Evolutionary conservation across 2,113 vertebrate genomes (phyloP).

Genomic region (Hippocampus guttulatus): DNA sequence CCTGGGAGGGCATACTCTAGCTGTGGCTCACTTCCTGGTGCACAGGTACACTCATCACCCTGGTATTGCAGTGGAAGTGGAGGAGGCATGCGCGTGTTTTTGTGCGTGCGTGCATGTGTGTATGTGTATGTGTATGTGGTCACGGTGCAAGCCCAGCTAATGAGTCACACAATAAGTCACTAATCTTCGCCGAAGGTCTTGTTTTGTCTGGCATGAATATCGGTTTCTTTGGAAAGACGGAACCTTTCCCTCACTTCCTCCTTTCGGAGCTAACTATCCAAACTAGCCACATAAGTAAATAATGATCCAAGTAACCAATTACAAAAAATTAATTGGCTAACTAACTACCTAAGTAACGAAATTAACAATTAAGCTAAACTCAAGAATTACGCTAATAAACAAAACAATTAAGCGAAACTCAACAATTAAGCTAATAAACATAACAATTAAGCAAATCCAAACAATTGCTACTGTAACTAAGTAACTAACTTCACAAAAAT

Average conservation of each 20-base stretch:
- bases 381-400: too few species aligned
- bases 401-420: too few species aligned
- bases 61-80: constrained; percentile 42
- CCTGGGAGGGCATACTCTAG: constrained; percentile 36
- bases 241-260: neutral
- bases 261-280: neutral
- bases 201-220: constrained; percentile 26
- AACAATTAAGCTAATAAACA: neutral
- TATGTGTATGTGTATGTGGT: constrained; percentile 8
- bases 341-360: too few species aligned
- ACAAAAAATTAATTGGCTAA: too few species aligned
- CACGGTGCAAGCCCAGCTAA: constrained; percentile 22
- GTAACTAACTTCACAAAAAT: too few species aligned
- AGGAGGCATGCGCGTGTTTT: neutral
- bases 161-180: constrained; percentile 50
- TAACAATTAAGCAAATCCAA: too few species aligned
- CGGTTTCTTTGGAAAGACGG: constrained; percentile 9
- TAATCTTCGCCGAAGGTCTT: constrained; percentile 36
- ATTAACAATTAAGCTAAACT: too few species aligned
- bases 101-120: neutral
- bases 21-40: constrained; percentile 37
- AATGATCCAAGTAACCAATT: too few species aligned
- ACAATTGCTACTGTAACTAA: too few species aligned
- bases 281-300: too few species aligned
- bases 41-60: constrained; percentile 43